phyloP scores from a whole-genome alignment of 2,888 invertebrate species.

The Hyppa rectilinea region DNA sequence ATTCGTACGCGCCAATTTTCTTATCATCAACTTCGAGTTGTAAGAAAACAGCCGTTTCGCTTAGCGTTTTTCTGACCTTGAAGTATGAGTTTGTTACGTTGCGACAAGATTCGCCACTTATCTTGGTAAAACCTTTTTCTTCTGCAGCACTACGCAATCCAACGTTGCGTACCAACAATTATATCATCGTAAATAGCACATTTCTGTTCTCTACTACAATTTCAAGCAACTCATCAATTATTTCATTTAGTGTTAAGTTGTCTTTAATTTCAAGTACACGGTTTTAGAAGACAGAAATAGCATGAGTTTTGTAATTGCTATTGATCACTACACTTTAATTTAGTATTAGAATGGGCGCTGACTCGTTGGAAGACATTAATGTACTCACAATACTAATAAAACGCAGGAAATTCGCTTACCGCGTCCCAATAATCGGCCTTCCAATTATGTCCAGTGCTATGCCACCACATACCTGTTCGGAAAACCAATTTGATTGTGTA shows the following conservation, averaged over 20 bases:
- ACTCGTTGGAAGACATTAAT: slow-evolving; percentile 34
- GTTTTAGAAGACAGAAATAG: not conserved
- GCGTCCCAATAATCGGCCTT: slow-evolving; percentile 63
- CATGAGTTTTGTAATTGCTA: slow-evolving; percentile 30
- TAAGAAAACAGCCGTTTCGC: not conserved
- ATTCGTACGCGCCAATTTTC: slow-evolving; percentile 18
- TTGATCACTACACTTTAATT: slow-evolving; percentile 22
- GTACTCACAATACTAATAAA: slow-evolving; percentile 64
- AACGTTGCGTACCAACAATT: too few species aligned
- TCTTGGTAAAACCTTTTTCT: not conserved
- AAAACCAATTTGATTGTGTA: slow-evolving; percentile 81
- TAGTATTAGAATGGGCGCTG: slow-evolving; percentile 13
- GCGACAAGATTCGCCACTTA: too few species aligned
- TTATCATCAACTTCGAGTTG: slow-evolving; percentile 4
- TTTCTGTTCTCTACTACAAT: not conserved
- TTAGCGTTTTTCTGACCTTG: slow-evolving; percentile 17
- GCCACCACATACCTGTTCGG: slow-evolving; percentile 70
- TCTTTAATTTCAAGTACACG: not conserved
- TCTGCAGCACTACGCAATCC: not conserved
- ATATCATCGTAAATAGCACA: not conserved
- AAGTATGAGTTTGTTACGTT: not conserved
- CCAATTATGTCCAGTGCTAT: slow-evolving; percentile 66
- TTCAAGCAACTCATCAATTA: not conserved
- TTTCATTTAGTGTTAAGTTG: not conserved
- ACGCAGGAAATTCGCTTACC: slow-evolving; percentile 63